Base-by-base conservation (phyloP, 2,888 invertebrate species). In the Thecophora atra region DNA sequence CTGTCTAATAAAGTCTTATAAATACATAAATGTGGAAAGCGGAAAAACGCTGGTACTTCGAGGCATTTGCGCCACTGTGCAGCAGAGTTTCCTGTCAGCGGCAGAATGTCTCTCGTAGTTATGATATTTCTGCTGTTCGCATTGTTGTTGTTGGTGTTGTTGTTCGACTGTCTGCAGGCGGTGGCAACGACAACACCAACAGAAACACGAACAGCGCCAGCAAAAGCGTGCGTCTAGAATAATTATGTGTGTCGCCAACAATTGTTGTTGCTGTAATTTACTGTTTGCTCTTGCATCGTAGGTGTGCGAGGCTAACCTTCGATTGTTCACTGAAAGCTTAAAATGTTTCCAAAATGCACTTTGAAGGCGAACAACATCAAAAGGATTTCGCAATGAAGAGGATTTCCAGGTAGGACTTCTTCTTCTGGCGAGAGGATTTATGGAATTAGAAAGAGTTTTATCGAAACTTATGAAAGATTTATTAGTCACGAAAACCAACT, bases 171-270 rank as follows among this genome's bases (percentile, higher is more conserved):
- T 19, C 52, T 51, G 42, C 24, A 42, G 64, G 52, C 52, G 30
- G 17, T 37, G 2, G 7, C 6, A 37, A 37, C 11, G 37, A 11
- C 37, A 37, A 37, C 1, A 37, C 6, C 6, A 37, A 37, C 37
- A 2, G 2, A 6, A 37, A 37, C 37, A 37, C 37, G 37, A 24
- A 58, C 51, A 51, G 62, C 28, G n/a, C n/a, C 44, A 21, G 44
- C 64, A 52, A 60, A 51, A 37, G 66, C 19, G 52, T 52, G 15
- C 62, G 26, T 28, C 52, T 28, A 66, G 66, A 52, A 52, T 30
- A 42, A 37, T 47, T 44, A 66, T 66, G n/a, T n/a, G 44, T 44
- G 66, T 71, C 66, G 58, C 47, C 51, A 28, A 58, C 56, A 60
- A 1, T 30, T 30, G 24, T 21, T n/a, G 21, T 60, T 19, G 21